Percentiles rank a stretch among this genome's conserved stretches.
phyloP scores from a whole-genome alignment of 2,797 vertebrate genomes.

The Perodicticus potto region DNA sequence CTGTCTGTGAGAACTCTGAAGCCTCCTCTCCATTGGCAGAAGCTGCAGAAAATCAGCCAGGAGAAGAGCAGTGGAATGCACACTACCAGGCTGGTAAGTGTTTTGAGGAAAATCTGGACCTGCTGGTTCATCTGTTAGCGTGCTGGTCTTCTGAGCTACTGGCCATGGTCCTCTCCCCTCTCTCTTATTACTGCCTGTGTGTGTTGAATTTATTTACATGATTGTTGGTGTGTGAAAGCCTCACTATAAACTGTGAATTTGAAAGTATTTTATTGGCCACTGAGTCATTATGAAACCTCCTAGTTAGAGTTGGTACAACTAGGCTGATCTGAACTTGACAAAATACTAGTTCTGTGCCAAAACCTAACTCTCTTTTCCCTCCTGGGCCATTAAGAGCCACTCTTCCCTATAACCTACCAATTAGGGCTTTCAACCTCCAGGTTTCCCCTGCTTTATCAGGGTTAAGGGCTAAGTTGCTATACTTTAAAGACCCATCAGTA shows the following conservation, averaged over 20 bases:
- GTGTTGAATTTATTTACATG: background rate
- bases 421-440: constrained; percentile 7
- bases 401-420: constrained; percentile 40
- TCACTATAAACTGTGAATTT: background rate
- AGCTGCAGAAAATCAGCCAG: background rate
- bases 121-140: background rate
- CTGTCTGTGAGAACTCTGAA: background rate
- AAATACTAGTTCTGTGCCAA: constrained; percentile 4
- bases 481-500: constrained; percentile 38
- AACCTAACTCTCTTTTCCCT: background rate
- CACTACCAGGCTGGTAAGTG: background rate
- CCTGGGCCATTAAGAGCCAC: background rate
- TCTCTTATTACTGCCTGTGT: background rate
- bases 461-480: background rate
- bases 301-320: background rate
- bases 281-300: background rate
- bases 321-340: background rate
- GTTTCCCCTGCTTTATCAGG: constrained; percentile 20
- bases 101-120: background rate
- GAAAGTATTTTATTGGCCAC: background rate
- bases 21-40: background rate
- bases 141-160: background rate
- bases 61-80: background rate
- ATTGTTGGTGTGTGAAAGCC: background rate
- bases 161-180: background rate